Evolutionary conservation across 2,888 invertebrate species (phyloP).

Genomic region (Eristalis intricaria): DNA sequence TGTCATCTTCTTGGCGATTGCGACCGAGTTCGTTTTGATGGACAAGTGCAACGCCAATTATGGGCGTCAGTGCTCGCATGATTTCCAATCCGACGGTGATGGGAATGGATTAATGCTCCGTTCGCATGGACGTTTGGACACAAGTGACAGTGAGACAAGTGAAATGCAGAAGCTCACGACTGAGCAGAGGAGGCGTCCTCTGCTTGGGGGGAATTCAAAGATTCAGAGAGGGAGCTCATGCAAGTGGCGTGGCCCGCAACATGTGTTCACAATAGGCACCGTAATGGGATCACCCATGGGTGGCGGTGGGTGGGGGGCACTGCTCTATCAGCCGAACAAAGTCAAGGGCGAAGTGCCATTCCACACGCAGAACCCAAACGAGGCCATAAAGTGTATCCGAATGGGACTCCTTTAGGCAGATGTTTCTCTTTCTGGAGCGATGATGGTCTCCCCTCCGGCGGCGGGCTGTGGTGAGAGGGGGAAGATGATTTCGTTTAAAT

Average conservation of each 20-base stretch:
- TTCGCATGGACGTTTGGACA: neutral
- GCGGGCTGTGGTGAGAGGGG: neutral
- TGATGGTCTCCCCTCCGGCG: no score
- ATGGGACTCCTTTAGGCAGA: neutral
- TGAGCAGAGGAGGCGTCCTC: no score
- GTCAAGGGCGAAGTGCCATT: neutral
- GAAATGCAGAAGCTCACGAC: neutral
- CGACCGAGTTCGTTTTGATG: constrained; percentile 26
- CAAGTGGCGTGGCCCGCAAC: constrained; percentile 13
- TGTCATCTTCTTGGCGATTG: neutral
- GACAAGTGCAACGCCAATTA: constrained; percentile 39
- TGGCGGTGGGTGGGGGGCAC: neutral
- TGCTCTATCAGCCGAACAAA: neutral
- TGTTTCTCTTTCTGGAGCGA: neutral
- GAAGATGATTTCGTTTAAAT: constrained; percentile 7
- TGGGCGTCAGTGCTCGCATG: constrained; percentile 2
- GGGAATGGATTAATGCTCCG: no score
- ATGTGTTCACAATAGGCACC: constrained; percentile 14
- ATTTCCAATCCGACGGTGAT: neutral
- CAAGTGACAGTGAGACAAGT: neutral
- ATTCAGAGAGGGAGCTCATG: neutral
- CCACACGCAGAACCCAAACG: constrained; percentile 1
- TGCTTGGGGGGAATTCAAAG: neutral
- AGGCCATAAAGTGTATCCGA: constrained; percentile 2
- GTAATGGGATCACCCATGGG: neutral